Evolutionary conservation across 2,888 invertebrate species (phyloP), one percentile per base, ranked within the genome.

Genomic region (Trichopoda pennipes): DNA sequence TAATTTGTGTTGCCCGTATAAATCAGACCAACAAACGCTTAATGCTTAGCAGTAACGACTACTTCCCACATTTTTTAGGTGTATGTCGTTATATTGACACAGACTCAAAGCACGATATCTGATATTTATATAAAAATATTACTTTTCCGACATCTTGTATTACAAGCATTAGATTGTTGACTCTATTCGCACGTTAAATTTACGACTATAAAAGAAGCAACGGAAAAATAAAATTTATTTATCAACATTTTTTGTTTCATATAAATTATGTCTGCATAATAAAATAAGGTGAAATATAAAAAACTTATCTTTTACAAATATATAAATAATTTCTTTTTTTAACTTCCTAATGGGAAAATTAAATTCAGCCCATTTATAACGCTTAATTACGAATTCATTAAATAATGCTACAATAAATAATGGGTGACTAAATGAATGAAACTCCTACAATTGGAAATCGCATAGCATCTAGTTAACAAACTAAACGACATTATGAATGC

Each of bases 391-490:
- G 58, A 61, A 66, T 44, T 72, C 79, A 79, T 82, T 79, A 82
- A 79, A 28, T 28, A 28, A 68, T 79, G 61, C 63, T 79, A 72
- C 68, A 68, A 77, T 78, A 79, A 82, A 75, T 68, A 58, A 56
- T 58, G 68, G 68, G n/a, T 8, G 28, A 75, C 68, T 63, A 17
- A 56, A 60, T 21, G n/a, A 60, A 60, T 4, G 16, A 73, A 82
- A 82, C 82, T 82, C 82, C 82, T 75, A 82, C 79, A 23, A 61
- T 49, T 23, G 23, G 35, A 32, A 69, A 35, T 23, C 47, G 17
- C 44, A 38, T 51, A 49, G 23, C 32, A 49, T 6, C 35, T 17
- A 58, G n/a, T 53, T 6, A 73, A 55, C 55, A 32, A 56, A 60
- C 7, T 23, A 38, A 72, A 21, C 35, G 38, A 61, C 72, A 72